Base-by-base conservation (phyloP, 2,113 vertebrate genomes). In the Pitta sordida region DNA sequence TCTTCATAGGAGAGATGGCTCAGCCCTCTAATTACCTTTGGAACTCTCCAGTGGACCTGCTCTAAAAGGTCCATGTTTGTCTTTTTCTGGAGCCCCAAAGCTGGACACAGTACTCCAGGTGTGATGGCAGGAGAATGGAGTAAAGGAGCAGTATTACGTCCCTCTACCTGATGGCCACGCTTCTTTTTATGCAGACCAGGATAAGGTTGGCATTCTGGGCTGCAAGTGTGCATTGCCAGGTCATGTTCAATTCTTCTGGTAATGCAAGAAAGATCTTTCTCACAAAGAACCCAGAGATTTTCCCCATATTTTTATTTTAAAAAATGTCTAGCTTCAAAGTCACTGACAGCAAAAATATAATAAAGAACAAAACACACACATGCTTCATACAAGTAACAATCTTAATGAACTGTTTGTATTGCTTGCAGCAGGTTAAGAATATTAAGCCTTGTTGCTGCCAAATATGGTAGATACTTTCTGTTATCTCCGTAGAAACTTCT, bases 401-500 rank as follows among this genome's bases (percentile, higher is more conserved):
- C 86, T 84, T 94, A 91, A 95, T 83, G 68, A 94, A 88, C 44
- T 56, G 34, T 77, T 94, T 81, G 56, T 44, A 71, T 59, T 10
- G 5, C 36, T 91, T 95, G 80, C 73, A 89, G 87, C 71, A 86
- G 89, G 41, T 89, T 94, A 93, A 85, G 82, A 88, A 93, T 87
- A 91, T 70, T 82, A 96, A 94, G 79, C 29, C 51, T 76, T 36
- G 14, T 27, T 94, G 88, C 93, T 93, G 80, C 49, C 49, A 85
- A 76, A 68, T 27, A 26, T 14, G 30, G 82, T 68, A 76, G 65
- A 46, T 67, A 55, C 32, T 64, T 93, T 78, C 95, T 90, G 48
- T 83, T 95, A 91, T 65, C 51, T 94, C 93, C 83, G 91, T 39
- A 56, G 80, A 93, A 97, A 85, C 56, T 70, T 95, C 74, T 53